Conservation (phyloP, 2,888 invertebrate genomes). For the Diadegma fenestrale region DNA sequence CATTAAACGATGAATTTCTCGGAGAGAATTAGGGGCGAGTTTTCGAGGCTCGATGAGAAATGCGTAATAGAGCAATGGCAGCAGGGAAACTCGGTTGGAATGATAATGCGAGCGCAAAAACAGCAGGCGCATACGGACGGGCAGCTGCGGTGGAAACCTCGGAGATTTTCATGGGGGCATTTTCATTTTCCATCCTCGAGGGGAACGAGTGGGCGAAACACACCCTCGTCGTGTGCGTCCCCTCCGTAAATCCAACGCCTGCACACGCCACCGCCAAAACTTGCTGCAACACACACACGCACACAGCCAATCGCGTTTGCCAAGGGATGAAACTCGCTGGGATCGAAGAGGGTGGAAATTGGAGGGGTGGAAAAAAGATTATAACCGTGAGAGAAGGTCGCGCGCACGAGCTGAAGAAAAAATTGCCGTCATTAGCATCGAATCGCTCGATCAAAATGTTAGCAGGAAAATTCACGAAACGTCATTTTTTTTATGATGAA, state of each 20-base stretch:
- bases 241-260: slow-evolving; percentile 26
- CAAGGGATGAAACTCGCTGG: slow-evolving; percentile 23
- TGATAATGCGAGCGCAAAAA: slow-evolving; percentile 56
- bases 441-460: too few species aligned
- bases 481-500: background rate
- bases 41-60: slow-evolving; percentile 42
- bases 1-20: background rate
- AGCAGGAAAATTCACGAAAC: too few species aligned
- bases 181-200: slow-evolving; percentile 67
- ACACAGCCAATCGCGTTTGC: background rate
- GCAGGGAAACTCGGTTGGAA: slow-evolving; percentile 44
- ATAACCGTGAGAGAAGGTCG: background rate
- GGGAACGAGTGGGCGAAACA: slow-evolving; percentile 46
- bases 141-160: slow-evolving; percentile 67
- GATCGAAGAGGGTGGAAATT: slow-evolving; percentile 30
- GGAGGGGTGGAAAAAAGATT: slow-evolving; percentile 9
- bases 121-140: slow-evolving; percentile 24
- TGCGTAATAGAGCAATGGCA: background rate
- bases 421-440: background rate
- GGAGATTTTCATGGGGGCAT: slow-evolving; percentile 69
- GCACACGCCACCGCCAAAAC: slow-evolving; percentile 2
- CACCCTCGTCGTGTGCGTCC: slow-evolving; percentile 34
- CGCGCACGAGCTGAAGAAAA: background rate
- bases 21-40: slow-evolving; percentile 31
- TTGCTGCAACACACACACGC: slow-evolving; percentile 2